Base-by-base conservation (phyloP, 2,888 invertebrate genomes). In the Cryptocephalus moraei region DNA sequence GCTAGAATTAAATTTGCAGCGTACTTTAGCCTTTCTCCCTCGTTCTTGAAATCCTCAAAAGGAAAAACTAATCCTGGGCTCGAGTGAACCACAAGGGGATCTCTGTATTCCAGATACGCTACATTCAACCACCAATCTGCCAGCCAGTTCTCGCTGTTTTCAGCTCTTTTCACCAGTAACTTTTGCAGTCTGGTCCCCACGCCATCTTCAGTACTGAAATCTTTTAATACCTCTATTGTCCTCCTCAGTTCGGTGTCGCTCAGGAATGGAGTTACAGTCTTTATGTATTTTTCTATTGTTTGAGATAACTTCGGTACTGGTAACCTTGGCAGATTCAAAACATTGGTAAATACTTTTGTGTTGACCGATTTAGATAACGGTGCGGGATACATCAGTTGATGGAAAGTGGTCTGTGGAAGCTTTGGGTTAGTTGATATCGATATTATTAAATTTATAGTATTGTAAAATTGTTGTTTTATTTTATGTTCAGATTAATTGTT, bases 11-110 rank as follows among this genome's bases (percentile, higher is more conserved):
- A 72, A 66, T 80, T 81, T 0, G 89, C 82, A 2, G 90, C 82
- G 74, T 81, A 88, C 48, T 71, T 60, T 14, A 86, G 68, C 59
- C 79, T 79, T 8, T 82, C 82, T n/a, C 75, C 70, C 49, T 72
- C 69, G 50, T 64, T 72, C 11, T 71, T 66, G 57, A 88, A 86
- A 48, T 75, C 68, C 56, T 80, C 76, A 45, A 77, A 70, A 0
- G 92, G 91, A 60, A 88, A 87, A 2, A 87, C 81, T 54, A 91
- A 75, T 1, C 91, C 93, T 9, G 93, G 93, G 66, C 86, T 93
- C 3, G 90, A 87, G 67, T 78, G 84, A 1, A 94, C 81, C 1
- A 90, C 85, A 4, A 93, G 83, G 1, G 95, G 90, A 56, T 79
- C 77, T 46, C 95, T 77, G 64, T 84, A 89, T 56, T 84, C 86